phyloP scores from a whole-genome alignment of 2,888 invertebrate genomes.

The Xylota sylvarum region DNA sequence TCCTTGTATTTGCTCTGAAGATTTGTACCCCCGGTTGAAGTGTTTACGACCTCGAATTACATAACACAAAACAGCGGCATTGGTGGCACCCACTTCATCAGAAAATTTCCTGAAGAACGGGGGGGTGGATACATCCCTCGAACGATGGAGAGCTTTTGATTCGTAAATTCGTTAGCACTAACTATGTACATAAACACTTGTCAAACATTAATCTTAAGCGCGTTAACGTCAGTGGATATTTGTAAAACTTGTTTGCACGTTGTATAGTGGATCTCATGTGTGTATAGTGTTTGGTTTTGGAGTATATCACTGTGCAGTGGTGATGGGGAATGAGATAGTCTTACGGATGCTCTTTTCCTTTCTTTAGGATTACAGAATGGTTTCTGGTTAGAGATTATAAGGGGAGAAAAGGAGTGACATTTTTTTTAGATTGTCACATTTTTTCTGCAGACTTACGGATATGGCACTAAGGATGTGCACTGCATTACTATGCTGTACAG shows the following conservation, averaged over 20 bases:
- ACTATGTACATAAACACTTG: conserved; percentile 66
- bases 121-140: conserved; percentile 19
- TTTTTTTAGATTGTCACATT: not conserved
- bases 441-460: too few relatives aligned
- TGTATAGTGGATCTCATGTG: conserved; percentile 55
- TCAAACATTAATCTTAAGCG: conserved; percentile 72
- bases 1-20: conserved; percentile 46
- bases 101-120: conserved; percentile 41
- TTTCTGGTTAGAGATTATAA: not conserved
- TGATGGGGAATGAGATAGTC: not conserved
- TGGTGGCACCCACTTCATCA: conserved; percentile 54
- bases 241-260: conserved; percentile 71
- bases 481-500: too few relatives aligned
- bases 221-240: conserved; percentile 66
- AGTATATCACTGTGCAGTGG: not conserved
- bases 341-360: not conserved
- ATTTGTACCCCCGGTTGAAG: conserved; percentile 50
- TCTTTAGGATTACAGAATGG: not conserved
- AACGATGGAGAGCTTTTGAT: conserved; percentile 58
- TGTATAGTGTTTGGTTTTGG: not conserved
- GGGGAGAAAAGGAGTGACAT: not conserved
- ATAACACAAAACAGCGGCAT: conserved; percentile 37
- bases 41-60: conserved; percentile 67
- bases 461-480: too few relatives aligned
- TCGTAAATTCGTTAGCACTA: conserved; percentile 63